phyloP scores from a whole-genome alignment of 2,888 invertebrate species.

The Chrysolina americana region DNA sequence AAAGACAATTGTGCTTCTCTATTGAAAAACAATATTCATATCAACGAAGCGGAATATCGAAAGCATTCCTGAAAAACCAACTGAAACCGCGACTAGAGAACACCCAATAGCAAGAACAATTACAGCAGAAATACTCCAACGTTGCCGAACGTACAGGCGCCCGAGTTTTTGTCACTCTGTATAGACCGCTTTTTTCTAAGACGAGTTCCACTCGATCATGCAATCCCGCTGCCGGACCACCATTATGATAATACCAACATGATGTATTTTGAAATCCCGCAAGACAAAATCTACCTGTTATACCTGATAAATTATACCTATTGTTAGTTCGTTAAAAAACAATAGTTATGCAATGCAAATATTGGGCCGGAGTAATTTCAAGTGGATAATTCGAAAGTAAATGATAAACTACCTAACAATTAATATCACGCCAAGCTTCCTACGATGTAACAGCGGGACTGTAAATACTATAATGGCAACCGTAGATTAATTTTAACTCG shows the following conservation, averaged over 20 bases:
- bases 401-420: constrained; percentile 46
- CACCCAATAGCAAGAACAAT: constrained; percentile 18
- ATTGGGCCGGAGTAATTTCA: constrained; percentile 34
- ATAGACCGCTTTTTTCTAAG: constrained; percentile 22
- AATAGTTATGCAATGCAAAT: constrained; percentile 43
- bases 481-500: constrained; percentile 42
- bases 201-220: constrained; percentile 12
- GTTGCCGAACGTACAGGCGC: constrained; percentile 10
- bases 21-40: not conserved
- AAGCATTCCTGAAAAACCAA: not conserved
- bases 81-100: constrained; percentile 7
- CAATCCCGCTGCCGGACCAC: constrained; percentile 1
- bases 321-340: constrained; percentile 42
- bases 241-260: constrained; percentile 18
- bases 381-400: constrained; percentile 46
- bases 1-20: not conserved
- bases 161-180: constrained; percentile 24
- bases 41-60: not conserved
- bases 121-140: constrained; percentile 11
- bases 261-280: constrained; percentile 18
- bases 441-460: constrained; percentile 44
- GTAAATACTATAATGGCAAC: constrained; percentile 44
- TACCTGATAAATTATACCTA: constrained; percentile 41
- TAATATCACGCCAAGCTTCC: constrained; percentile 49
- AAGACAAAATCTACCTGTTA: constrained; percentile 36